Evolutionary conservation across 2,888 invertebrate genomes (phyloP), one percentile per base, ranked within the genome.

Genomic region (Thalpophila matura): DNA sequence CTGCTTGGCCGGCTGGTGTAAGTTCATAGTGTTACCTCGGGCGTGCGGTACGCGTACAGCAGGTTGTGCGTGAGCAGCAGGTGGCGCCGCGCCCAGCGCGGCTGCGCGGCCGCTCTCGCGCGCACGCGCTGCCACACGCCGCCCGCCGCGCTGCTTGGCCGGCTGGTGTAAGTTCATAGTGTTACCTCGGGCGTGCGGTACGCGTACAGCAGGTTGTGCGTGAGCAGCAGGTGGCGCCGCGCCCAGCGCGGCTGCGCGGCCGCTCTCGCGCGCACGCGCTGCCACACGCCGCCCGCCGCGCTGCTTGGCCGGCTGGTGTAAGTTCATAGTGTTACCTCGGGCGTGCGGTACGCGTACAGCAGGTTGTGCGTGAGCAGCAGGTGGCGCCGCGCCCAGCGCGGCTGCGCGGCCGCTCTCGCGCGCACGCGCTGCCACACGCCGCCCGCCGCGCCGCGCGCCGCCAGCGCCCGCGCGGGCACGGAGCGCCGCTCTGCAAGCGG

Each of bases 181-280:
- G 14, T 27, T 16, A 68, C 73, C 37, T 68, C 33, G 1, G 84
- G 80, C 49, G 81, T 66, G 55, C 85, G 82, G 84, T 86, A 92
- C 5, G 91, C 92, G 86, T 90, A 90, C 14, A 92, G 89, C 85
- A 87, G 79, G 84, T 82, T 82, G 86, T 89, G 88, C 68, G 88
- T 81, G 56, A 93, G 89, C 86, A 91, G 86, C 85, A 91, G 87
- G 70, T 85, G 83, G 5, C 91, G 84, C 20, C 81, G 83, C 74
- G 87, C 89, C 91, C 91, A 91, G 79, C 88, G 88, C 79, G 82
- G 72, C 62, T 27, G 5, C 33, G 3, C n/a, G 5, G n/a, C 54
- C 16, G 12, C n/a, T 6, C 59, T 49, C 47, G 38, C 12, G 0
- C 47, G n/a, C 33, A 35, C 33, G 26, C 50, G 50, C 54, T 33